Evolutionary conservation across 2,113 vertebrate species (phyloP), one percentile per base, ranked within the genome.

Genomic region (Dipodomys spectabilis): DNA sequence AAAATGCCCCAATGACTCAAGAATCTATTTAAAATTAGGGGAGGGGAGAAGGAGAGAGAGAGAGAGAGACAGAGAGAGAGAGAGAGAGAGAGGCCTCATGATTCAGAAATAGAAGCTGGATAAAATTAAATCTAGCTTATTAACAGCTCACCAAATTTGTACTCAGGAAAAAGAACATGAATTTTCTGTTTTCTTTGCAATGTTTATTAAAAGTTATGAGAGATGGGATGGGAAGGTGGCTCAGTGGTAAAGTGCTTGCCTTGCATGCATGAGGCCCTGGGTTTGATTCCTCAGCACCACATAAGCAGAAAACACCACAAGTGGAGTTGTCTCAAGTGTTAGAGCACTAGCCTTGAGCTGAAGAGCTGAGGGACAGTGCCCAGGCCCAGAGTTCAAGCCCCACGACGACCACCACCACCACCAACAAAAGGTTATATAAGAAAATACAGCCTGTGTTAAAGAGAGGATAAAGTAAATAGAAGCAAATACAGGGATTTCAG

Each of bases 21-120:
- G 62, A 74, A 57, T 45, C 35, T 81, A 77, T 11, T 83, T 77
- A 81, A 95, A 62, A 30, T 23, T 60, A 53, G 62, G 27, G 13
- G 28, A 19, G 25, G 9, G 12, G 16, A 30, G 19, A 11, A 53
- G 27, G 39, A 53, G 27, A 5, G 8, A 35, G 27, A 53, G 23
- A 20, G 20, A n/a, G 16, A 44, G 7, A 4, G 7, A 80, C 27
- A 10, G 13, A 73, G 30, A 6, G 9, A 82, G 9, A 39, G 5
- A 39, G 53, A 11, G 32, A n/a, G 68, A 53, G 45, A 25, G 9
- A 82, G 13, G 6, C 9, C 30, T 5, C 15, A 6, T 49, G 19
- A 45, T 86, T 95, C 75, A 93, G 57, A 95, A 94, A 78, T 39
- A 57, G 32, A 94, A 9, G 16, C 25, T 91, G 53, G 30, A 45